Evolutionary conservation across 37 sponge, comb jelly and placozoan species (phyloP), one percentile per base, ranked within the genome.

Genomic region (Cladorhizidae sp.): DNA sequence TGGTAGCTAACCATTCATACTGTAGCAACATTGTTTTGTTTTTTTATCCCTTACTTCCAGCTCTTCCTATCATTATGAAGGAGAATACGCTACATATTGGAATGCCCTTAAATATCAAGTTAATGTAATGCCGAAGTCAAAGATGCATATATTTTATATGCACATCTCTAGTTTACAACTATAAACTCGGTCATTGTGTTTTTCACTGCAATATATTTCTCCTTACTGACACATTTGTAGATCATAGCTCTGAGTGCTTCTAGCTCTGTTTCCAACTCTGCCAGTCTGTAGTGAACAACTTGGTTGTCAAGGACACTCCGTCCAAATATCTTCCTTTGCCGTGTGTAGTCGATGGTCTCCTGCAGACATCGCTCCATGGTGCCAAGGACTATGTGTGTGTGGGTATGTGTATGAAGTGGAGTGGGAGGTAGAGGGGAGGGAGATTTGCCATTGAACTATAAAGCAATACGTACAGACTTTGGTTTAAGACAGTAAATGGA

Each of bases 241-340:
- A 92, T 69, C 0, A 92, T 77, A 28, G 95, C 90, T 49, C 98
- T 59, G 9, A 98, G 75, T 8, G 79, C 71, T 74, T 98, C 95
- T 21, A 97, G 82, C 61, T 97, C 98, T 29, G 95, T 92, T 74
- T 94, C 81, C 73, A 97, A 63, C 65, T 97, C 98, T 23, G 95
- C 93, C 67, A 97, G 73, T 74, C 92, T 65, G 79, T 72, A 97
- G 81, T 97, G 98, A 9, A 97, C 88, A 25, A 83, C 86, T 70
- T 98, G 98, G 86, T 95, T 95, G 79, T 88, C 87, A 35, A 98
- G 83, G 70, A 98, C 82, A 65, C 87, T 57, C 40, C 57, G 67
- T 2, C 95, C 94, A 86, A 98, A 98, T 65, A 93, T 93, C 73
- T 95, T 85, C 43, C 98, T 87, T 80, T 98, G 86, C 0, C 81